phyloP scores from a whole-genome alignment of 2,888 invertebrate species.

The Protula sp. region DNA sequence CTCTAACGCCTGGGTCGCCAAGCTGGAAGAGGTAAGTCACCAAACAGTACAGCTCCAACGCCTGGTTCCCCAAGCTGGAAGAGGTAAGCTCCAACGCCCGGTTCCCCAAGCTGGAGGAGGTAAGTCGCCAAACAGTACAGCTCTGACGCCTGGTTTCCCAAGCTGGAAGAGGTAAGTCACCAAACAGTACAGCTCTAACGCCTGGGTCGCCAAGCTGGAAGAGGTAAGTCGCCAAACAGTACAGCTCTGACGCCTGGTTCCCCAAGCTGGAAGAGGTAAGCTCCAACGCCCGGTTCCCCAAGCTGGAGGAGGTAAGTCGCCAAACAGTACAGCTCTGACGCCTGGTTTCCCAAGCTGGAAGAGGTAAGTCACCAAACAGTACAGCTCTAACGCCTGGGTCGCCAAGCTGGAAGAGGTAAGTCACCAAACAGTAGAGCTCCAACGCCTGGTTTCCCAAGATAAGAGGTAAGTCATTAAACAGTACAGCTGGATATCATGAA shows the following conservation, averaged over 20 bases:
- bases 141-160: conserved; percentile 37
- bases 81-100: conserved; percentile 37
- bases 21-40: conserved; percentile 40
- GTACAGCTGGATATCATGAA: too few species aligned
- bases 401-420: conserved; percentile 37
- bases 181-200: conserved; percentile 51
- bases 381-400: conserved; percentile 45
- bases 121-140: conserved; percentile 54
- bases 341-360: conserved; percentile 34
- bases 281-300: too few species aligned
- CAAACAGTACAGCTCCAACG: conserved; percentile 51
- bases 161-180: conserved; percentile 40
- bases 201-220: conserved; percentile 34
- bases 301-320: too few species aligned
- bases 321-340: conserved; percentile 51
- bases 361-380: conserved; percentile 49
- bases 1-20: conserved; percentile 37
- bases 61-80: conserved; percentile 34
- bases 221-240: conserved; percentile 50
- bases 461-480: too few species aligned
- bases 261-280: conserved; percentile 37
- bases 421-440: conserved; percentile 51
- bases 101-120: too few species aligned
- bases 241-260: conserved; percentile 45
- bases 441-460: conserved; percentile 38